Percentiles rank a stretch among this genome's conserved stretches.
Evolutionary conservation across 2,113 vertebrate species (phyloP).

Genomic region (Ceuthmochares aereus): DNA sequence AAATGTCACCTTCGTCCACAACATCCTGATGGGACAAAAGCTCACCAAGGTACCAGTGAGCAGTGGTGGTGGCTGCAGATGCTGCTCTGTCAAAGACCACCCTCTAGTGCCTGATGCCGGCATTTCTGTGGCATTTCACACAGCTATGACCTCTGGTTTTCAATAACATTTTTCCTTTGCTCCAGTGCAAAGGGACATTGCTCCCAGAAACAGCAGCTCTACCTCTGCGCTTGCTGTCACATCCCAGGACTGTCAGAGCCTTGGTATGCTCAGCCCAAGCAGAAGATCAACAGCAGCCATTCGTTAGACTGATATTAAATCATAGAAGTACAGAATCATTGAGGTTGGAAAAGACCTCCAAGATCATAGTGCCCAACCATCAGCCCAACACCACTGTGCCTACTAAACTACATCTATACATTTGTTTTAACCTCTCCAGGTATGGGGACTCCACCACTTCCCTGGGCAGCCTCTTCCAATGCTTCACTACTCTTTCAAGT

Average conservation of each 20-base stretch:
- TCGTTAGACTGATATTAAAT: neutral
- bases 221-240: neutral
- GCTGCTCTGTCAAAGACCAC: neutral
- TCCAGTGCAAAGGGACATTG: neutral
- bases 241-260: neutral
- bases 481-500: too few species aligned
- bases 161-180: neutral
- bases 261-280: neutral
- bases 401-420: too few species aligned
- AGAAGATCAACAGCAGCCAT: neutral
- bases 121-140: neutral
- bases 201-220: neutral
- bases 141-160: rapidly evolving
- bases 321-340: too few species aligned
- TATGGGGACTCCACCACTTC: too few species aligned
- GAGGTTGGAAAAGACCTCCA: too few species aligned
- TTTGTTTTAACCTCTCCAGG: too few species aligned
- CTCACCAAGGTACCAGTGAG: neutral
- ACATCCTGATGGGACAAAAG: neutral
- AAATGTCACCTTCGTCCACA: neutral
- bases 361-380: too few species aligned
- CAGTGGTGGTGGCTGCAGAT: neutral
- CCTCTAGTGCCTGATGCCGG: neutral
- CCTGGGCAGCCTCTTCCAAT: too few species aligned
- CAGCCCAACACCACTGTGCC: too few species aligned